Conservation (phyloP, 1,140 invertebrate species). For the Heterodera schachtii region DNA sequence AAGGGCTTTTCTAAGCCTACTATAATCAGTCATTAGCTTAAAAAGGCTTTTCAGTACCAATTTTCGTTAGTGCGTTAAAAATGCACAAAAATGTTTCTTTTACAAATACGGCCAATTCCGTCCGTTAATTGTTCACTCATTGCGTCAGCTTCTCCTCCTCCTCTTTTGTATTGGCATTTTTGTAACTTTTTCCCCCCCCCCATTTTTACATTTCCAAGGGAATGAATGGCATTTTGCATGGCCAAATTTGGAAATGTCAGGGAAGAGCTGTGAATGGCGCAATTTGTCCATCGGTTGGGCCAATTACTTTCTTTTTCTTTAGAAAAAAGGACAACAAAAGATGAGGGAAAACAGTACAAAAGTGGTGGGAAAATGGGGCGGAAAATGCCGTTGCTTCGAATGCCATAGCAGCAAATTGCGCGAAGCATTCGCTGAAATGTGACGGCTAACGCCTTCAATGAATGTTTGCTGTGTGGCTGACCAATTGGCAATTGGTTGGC, state of each 20-base stretch:
- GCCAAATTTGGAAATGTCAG: neutral
- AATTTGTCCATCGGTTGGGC: neutral
- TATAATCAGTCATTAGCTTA: too few species aligned
- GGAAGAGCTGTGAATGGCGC: neutral
- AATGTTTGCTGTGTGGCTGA: neutral
- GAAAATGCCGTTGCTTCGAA: neutral
- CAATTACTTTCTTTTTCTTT: neutral
- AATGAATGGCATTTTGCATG: neutral
- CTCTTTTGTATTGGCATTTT: too few species aligned
- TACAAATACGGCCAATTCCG: too few species aligned
- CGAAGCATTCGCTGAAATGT: neutral
- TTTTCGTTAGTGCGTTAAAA: too few species aligned
- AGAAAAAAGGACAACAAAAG: neutral
- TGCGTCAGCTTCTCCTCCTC: neutral
- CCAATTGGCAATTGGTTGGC: slow-evolving; percentile 4
- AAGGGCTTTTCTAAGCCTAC: too few species aligned
- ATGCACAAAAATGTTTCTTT: too few species aligned
- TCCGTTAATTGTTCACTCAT: too few species aligned
- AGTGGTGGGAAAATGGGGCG: neutral
- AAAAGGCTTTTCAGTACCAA: too few species aligned
- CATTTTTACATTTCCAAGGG: too few species aligned
- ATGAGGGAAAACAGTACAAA: neutral
- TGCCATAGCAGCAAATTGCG: neutral
- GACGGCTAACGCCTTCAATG: neutral
- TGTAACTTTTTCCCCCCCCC: too few species aligned